phyloP scores from a whole-genome alignment of 2,797 vertebrate genomes.

The Pipistrellus nathusii region DNA sequence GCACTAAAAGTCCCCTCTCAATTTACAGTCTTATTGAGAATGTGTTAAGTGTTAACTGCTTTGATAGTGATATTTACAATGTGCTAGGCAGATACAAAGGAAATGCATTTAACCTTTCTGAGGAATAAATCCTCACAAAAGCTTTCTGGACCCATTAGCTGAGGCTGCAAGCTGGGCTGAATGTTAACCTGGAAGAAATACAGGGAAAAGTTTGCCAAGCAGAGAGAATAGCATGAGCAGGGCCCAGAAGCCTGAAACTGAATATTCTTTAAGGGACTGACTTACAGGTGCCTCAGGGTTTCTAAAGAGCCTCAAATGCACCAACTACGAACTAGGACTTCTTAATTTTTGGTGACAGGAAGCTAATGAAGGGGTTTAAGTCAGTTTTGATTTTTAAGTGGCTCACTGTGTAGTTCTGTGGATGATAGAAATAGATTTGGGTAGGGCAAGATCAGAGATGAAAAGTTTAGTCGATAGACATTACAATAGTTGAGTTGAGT shows the following conservation, averaged over 20 bases:
- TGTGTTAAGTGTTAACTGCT: not conserved
- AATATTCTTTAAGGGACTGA: not conserved
- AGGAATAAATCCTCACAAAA: slow-evolving; percentile 14
- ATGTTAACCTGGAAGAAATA: not conserved
- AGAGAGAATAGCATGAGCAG: not conserved
- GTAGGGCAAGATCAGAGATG: not conserved
- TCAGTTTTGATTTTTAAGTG: slow-evolving; percentile 36
- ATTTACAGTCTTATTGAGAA: slow-evolving; percentile 1
- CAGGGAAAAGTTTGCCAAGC: not conserved
- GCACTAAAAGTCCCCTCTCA: not conserved
- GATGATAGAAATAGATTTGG: not conserved
- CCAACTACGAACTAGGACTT: not conserved
- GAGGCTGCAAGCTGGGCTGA: not conserved
- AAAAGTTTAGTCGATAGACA: not conserved
- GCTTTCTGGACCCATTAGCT: not conserved
- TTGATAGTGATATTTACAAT: not conserved
- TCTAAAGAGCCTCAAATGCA: not conserved
- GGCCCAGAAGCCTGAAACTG: not conserved
- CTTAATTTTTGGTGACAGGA: slow-evolving; percentile 31
- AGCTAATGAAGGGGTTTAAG: not conserved
- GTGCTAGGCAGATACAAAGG: not conserved
- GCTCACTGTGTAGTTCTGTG: not conserved
- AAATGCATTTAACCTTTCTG: slow-evolving; percentile 19
- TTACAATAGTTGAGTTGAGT: not conserved
- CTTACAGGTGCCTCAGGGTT: not conserved